These are phyloP conservation scores for Syrphus vitripennis DNA, from an alignment of 2,888 invertebrate species.

Conservation along the genomic window DNA sequence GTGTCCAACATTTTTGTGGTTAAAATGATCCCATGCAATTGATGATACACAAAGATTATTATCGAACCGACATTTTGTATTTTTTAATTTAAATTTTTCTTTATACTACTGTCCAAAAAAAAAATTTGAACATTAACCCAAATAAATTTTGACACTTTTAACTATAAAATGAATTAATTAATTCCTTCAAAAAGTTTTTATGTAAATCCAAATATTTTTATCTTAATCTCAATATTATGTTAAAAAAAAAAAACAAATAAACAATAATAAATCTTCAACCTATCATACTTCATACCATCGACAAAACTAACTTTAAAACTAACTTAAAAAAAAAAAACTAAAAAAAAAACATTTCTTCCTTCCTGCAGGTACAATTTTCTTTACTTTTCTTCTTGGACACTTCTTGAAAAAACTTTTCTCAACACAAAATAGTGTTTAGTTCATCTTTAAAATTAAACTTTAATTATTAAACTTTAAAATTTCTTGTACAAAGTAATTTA, in stretches of 20 bases:
- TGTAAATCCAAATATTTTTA: too few relatives aligned
- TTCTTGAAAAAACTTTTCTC: not conserved
- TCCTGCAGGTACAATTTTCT: not conserved
- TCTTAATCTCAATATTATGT: not conserved
- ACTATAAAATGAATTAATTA: too few relatives aligned
- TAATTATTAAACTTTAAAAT: conserved; percentile 53
- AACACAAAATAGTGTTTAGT: conserved; percentile 17
- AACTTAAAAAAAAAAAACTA: not conserved
- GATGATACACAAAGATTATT: too few relatives aligned
- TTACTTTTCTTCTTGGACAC: not conserved
- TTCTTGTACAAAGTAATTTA: conserved; percentile 42
- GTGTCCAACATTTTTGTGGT: too few relatives aligned
- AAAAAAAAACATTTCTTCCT: not conserved
- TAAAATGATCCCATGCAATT: too few relatives aligned
- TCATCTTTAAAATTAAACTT: conserved; percentile 7
- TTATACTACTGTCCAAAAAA: too few relatives aligned
- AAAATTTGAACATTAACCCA: too few relatives aligned
- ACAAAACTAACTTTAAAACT: not conserved
- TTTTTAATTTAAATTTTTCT: too few relatives aligned
- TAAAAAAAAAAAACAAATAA: not conserved
- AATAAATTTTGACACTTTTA: too few relatives aligned
- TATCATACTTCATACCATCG: not conserved
- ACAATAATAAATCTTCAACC: not conserved
- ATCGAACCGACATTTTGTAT: too few relatives aligned
- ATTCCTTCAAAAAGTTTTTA: not conserved